A percentile compares a stretch with the other conserved stretches of the same genome.
phyloP scores from a whole-genome alignment of 2,797 vertebrate genomes.

The Enteromius mattozi region DNA sequence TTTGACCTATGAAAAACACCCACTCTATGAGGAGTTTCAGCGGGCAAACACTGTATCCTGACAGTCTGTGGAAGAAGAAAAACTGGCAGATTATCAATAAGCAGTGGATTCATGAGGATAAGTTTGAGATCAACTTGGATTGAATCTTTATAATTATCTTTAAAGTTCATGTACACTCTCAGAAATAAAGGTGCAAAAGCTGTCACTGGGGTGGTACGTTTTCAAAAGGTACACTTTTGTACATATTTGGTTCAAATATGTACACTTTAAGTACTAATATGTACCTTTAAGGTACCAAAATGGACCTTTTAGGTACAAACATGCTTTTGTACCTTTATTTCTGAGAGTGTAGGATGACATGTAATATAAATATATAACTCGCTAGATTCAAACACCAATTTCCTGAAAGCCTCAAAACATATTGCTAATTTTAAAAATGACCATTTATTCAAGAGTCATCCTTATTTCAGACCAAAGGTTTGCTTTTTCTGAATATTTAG shows the following conservation, averaged over 20 bases:
- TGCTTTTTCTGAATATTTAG: slow-evolving; percentile 47
- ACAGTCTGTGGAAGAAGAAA: slow-evolving; percentile 15
- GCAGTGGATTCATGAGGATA: slow-evolving; percentile 2
- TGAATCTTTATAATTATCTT: background rate
- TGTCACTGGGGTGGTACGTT: no score
- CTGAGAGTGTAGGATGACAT: background rate
- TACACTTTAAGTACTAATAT: no score
- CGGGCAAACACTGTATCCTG: slow-evolving; percentile 1
- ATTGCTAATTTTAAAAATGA: background rate
- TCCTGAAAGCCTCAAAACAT: slow-evolving; percentile 7
- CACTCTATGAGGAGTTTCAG: slow-evolving; percentile 6
- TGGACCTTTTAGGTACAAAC: no score
- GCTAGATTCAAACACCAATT: slow-evolving; percentile 17
- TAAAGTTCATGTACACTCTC: background rate
- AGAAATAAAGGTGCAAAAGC: no score
- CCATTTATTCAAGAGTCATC: background rate
- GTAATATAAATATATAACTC: background rate
- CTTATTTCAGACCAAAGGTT: slow-evolving; percentile 23
- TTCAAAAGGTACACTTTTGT: no score
- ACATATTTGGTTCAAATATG: no score
- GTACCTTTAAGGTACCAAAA: no score
- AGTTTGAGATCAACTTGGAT: background rate
- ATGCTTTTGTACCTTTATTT: no score
- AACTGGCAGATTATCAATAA: slow-evolving; percentile 33
- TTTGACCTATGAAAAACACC: slow-evolving; percentile 43